Base-by-base conservation (phyloP, 2,797 vertebrate genomes). In the Carapus acus region DNA sequence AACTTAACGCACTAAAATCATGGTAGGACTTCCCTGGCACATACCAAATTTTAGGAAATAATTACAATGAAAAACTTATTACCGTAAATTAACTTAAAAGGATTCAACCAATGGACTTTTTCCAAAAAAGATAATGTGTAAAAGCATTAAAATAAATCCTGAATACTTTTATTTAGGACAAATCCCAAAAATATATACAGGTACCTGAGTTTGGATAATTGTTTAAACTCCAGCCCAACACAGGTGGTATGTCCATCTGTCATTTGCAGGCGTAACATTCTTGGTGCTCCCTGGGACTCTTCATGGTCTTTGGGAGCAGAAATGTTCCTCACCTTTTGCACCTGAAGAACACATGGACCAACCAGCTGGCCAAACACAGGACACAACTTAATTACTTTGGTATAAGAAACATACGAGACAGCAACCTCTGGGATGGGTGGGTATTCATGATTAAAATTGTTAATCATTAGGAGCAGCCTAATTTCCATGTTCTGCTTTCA, bases 241-340 rank as follows among this genome's bases (percentile, higher is more conserved):
- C 94, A 98, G 80, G 66, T 91, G 65, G 87, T 92, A 58, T 97
- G 93, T 3, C 96, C 96, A 75, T 99, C 96, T 1, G 94, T 99
- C 93, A 99, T 92, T 77, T 98, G 96, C 47, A 99, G 77, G 39
- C 93, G 91, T 67, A 99, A 88, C 94, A 98, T 96, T 73, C 96
- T 86, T 21, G 93, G 95, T 7, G 94, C 93, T 43, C 86, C 87
- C 84, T 94, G 93, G 71, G 94, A 98, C 68, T 98, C 94, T 77
- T 97, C 95, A 0, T 95, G 89, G 78, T 97, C 95, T 86, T 97
- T 97, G 56, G 95, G 90, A 57, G 93, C 93, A 8, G 94, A 84
- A 66, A 96, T 86, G 79, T 98, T 98, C 62, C 94, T 91, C 64
- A 96, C 87, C 86, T 98, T 98, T 83, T 94, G 95, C 81, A 99